Percentiles rank a stretch among this genome's conserved stretches.
phyloP scores from a whole-genome alignment of 2,888 invertebrate genomes.

The Trissoscelio sp. region DNA sequence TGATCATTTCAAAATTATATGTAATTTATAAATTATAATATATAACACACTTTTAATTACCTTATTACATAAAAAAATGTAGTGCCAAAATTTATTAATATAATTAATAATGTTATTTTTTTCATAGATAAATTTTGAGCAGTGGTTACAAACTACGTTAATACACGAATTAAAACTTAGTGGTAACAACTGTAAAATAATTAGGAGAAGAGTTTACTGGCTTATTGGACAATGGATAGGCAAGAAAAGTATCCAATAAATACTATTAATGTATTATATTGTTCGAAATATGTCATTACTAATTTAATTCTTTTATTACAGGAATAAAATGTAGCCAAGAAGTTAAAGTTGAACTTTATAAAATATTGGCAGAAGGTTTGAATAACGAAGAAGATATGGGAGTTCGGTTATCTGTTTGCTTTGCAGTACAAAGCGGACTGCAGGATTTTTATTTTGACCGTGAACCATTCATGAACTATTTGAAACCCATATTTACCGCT shows the following conservation, averaged over 20 bases:
- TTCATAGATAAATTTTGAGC: conserved; percentile 92
- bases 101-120: too few species aligned
- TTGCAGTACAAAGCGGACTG: conserved; percentile 92
- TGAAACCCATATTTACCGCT: conserved; percentile 90
- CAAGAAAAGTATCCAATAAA: conserved; percentile 26
- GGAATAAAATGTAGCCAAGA: conserved; percentile 92
- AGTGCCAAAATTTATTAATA: too few species aligned
- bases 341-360: conserved; percentile 92
- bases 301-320: conserved; percentile 62
- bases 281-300: not conserved
- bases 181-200: conserved; percentile 92
- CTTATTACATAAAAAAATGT: too few species aligned
- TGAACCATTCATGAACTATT: conserved; percentile 93
- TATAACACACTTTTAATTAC: too few species aligned
- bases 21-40: too few species aligned
- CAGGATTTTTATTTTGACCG: conserved; percentile 97
- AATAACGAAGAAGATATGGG: conserved; percentile 92
- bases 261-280: not conserved
- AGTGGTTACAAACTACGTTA: conserved; percentile 94
- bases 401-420: conserved; percentile 93
- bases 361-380: conserved; percentile 90
- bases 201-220: conserved; percentile 93
- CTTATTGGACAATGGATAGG: conserved; percentile 91
- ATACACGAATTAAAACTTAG: conserved; percentile 92
- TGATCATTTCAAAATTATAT: not conserved